Base-by-base conservation (phyloP, 2,888 invertebrate species). In the Erpobdella octoculata region DNA sequence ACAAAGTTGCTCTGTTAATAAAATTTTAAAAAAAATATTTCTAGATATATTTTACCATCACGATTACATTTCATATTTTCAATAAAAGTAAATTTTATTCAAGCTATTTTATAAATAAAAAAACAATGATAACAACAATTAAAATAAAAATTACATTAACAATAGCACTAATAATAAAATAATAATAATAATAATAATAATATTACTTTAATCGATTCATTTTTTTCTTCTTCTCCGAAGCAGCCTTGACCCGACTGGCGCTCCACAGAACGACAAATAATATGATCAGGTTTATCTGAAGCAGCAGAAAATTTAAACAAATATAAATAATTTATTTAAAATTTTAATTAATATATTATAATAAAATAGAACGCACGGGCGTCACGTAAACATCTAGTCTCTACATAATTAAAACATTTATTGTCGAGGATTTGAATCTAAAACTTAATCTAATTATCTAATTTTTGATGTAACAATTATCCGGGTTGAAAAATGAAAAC, bases 1-100 rank as follows among this genome's bases (percentile, higher is more conserved):
- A 75, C 6, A 75, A 25, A 8, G 71, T 66, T 5, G 74, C 62
- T 46, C 76, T 75, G 58, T 8, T 41, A 37, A 12, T 31, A 9
- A n/a, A 53, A 6, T 46, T 46, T 46, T 46, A 62, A 15, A 36
- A 36, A 36, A 9, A 36, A 65, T n/a, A 1, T 25, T 48, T 48
- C 21, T 48, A 21, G 28, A 53, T 6, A 5, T 5, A 53, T 53
- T 53, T 0, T 53, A 3, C 0, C 28, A 53, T 12, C 15, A 12
- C 46, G 12, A 53, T 21, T 6, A n/a, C 9, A 33, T 37, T 21
- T 35, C n/a, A 15, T 18, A 21, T 31, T 46, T 0, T n/a, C 25
- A 28, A 12, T 21, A 38, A 9, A 38, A 38, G n/a, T 21, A 18
- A 41, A 8, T 65, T 4, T 65, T 37, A 35, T 65, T 8, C 18